Base-by-base conservation (phyloP, 1,140 invertebrate genomes). In the Caerostris darwini region DNA sequence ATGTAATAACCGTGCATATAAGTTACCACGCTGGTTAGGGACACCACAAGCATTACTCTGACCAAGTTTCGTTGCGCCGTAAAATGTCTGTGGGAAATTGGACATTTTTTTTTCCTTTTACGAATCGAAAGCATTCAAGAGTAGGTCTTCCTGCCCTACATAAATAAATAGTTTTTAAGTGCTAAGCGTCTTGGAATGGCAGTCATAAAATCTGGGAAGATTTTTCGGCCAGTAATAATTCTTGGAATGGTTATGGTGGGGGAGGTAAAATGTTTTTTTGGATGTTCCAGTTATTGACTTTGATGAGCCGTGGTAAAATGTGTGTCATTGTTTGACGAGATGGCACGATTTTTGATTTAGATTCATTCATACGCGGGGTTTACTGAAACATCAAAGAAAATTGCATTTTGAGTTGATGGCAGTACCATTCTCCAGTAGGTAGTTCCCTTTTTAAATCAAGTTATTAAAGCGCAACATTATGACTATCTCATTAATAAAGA, bases 121-220 rank as follows among this genome's bases (percentile, higher is more conserved):
- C 69, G 69, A 34, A 34, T 69, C 19, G 50, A 34, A 77, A 77
- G 50, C 69, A 53, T 77, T 34, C 69, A 34, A 34, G 50, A 12
- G 69, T 50, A 71, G 82, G 58, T 58, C 77, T 59, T 12, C 7
- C 82, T 85, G 82, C 54, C 82, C 57, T 19, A 85, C 14, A 85
- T 85, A 85, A 59, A 50, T 85, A 85, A 58, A 85, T 85, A 6
- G 56, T 8, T 12, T 17, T 50, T 85, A 10, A 77, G 19, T 77
- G 7, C 57, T 85, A 85, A 85, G 82, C 57, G 58, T 85, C 7
- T 85, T 85, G 54, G 54, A 19, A 85, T 85, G 19, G 50, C 82
- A 7, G 54, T 85, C 82, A 85, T 85, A 85, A 85, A 85, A 85
- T n/a, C 82, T 19, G 17, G 56, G 19, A 5, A 59, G 0, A 10